Evolutionary conservation across 2,113 vertebrate genomes (phyloP).

Genomic region (Alexandromys fortis): DNA sequence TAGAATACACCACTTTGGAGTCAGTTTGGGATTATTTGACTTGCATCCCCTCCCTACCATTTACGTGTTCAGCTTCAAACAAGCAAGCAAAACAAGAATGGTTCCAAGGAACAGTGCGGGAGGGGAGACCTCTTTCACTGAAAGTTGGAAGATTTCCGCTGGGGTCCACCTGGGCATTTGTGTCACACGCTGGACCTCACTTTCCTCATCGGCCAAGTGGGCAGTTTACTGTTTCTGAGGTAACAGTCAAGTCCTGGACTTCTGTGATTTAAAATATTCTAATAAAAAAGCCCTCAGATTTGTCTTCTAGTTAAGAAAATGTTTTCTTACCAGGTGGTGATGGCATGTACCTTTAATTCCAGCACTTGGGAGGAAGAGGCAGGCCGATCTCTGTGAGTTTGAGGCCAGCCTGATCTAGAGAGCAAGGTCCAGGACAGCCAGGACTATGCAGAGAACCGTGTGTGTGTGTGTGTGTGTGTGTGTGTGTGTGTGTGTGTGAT

Average conservation of each 20-base stretch:
- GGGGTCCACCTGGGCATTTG: neutral
- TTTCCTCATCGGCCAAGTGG: neutral
- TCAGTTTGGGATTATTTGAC: too few relatives aligned
- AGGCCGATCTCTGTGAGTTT: neutral
- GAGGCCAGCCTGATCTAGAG: too few relatives aligned
- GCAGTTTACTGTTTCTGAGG: neutral
- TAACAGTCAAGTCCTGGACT: neutral
- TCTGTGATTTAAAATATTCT: conserved; percentile 16
- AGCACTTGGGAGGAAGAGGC: too few relatives aligned
- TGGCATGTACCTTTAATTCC: too few relatives aligned
- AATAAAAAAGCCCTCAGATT: neutral
- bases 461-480: neutral
- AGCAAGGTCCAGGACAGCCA: neutral
- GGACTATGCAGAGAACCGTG: neutral
- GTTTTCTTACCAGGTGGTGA: neutral
- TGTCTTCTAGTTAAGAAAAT: neutral
- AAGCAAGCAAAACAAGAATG: neutral
- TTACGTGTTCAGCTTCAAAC: neutral
- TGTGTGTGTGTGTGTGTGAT: neutral
- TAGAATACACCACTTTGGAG: too few relatives aligned
- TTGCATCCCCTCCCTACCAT: too few relatives aligned
- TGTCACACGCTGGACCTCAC: neutral
- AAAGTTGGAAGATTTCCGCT: neutral
- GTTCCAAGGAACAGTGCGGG: too few relatives aligned
- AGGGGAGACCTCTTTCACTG: neutral